These are phyloP conservation scores for Acipenser oxyrinchus DNA, from an alignment of 2,797 vertebrate species.

Conservation along the genomic window DNA sequence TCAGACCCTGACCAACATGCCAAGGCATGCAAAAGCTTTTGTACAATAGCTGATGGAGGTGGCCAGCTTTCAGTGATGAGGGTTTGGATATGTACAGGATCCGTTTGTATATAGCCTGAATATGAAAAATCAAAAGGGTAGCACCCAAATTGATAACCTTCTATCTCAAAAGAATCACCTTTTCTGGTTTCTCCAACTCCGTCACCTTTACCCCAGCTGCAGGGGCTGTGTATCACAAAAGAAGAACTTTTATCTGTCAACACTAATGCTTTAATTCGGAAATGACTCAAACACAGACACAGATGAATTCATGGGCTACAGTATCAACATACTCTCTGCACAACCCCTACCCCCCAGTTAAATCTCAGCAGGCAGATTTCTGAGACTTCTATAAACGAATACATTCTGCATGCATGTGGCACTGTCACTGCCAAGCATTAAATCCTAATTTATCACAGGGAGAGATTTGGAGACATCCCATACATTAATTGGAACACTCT, in stretches of 20 bases:
- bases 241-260: not conserved
- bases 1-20: too few relatives aligned
- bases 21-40: too few relatives aligned
- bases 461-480: constrained; percentile 29
- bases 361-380: not conserved
- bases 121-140: too few relatives aligned
- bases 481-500: constrained; percentile 41
- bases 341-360: not conserved
- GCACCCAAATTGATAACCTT: too few relatives aligned
- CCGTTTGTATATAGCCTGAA: too few relatives aligned
- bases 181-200: not conserved
- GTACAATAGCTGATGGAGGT: too few relatives aligned
- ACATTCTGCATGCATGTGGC: constrained; percentile 33
- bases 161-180: not conserved
- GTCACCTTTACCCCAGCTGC: not conserved
- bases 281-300: not conserved
- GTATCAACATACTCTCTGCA: not conserved
- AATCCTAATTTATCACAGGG: constrained; percentile 26
- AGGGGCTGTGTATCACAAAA: not conserved
- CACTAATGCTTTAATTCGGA: not conserved
- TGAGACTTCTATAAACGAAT: constrained; percentile 28
- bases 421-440: constrained; percentile 26
- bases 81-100: too few relatives aligned
- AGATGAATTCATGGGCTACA: not conserved
- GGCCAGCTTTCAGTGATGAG: too few relatives aligned